Conservation (phyloP, 2,797 vertebrate species). For the Alectoris magna region DNA sequence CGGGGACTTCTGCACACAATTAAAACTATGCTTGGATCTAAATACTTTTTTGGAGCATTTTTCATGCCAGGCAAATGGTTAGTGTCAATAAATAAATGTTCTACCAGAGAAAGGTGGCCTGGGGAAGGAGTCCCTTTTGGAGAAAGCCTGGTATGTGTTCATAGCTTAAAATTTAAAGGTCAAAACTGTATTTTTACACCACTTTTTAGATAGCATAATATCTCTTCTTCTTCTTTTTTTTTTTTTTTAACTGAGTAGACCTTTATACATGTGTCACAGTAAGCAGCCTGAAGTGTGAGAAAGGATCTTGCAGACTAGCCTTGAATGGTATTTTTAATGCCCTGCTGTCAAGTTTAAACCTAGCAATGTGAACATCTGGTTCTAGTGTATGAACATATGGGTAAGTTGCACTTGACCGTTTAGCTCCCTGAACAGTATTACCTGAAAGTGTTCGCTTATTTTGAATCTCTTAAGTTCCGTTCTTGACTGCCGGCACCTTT, state of each 20-base stretch:
- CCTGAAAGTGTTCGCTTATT: background rate
- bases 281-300: background rate
- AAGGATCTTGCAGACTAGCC: background rate
- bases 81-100: background rate
- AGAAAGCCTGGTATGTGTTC: background rate
- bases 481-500: background rate
- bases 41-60: background rate
- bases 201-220: background rate
- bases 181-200: background rate
- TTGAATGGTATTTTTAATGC: background rate
- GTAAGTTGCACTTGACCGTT: background rate
- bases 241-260: background rate
- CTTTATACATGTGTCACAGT: rapidly evolving
- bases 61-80: background rate
- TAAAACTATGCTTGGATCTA: background rate
- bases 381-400: background rate
- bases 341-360: background rate
- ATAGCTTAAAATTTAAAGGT: background rate
- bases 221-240: background rate
- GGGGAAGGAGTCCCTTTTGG: background rate
- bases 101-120: background rate
- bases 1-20: background rate
- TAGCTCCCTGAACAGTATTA: background rate
- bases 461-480: rapidly evolving
- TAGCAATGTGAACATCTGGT: background rate